phyloP scores from a whole-genome alignment of 1,140 invertebrate genomes.

The Dreissena polymorpha region DNA sequence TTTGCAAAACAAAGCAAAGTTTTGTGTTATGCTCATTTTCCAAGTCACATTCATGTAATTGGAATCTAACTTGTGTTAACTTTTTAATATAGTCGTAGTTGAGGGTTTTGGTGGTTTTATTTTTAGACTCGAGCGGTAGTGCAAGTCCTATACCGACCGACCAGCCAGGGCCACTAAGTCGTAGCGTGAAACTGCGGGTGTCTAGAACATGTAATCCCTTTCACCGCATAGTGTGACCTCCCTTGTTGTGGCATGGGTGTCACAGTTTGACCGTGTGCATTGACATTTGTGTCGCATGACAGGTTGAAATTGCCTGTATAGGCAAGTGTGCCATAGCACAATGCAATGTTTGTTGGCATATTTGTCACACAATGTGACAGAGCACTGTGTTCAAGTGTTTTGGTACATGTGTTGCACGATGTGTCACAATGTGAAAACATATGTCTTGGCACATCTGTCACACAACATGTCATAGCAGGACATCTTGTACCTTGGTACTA shows the following conservation, averaged over 20 bases:
- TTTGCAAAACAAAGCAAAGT: background rate
- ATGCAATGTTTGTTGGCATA: too few species aligned
- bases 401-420: too few species aligned
- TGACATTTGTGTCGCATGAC: background rate
- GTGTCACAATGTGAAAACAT: too few species aligned
- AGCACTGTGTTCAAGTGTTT: too few species aligned
- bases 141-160: constrained; percentile 74
- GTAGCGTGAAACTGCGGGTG: constrained; percentile 77
- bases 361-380: too few species aligned
- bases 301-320: background rate
- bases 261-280: too few species aligned
- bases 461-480: too few species aligned
- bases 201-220: constrained; percentile 76
- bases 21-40: background rate
- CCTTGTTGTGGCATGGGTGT: constrained; percentile 8
- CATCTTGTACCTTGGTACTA: too few species aligned
- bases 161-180: constrained; percentile 76
- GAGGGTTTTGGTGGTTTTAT: constrained; percentile 43
- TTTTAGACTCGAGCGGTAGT: constrained; percentile 77
- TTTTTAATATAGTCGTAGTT: background rate
- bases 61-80: too few species aligned
- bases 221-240: constrained; percentile 30
- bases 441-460: too few species aligned
- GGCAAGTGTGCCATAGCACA: background rate
- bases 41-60: too few species aligned